Conservation (phyloP, 2,113 vertebrate species). For the Oreochromis niloticus region DNA sequence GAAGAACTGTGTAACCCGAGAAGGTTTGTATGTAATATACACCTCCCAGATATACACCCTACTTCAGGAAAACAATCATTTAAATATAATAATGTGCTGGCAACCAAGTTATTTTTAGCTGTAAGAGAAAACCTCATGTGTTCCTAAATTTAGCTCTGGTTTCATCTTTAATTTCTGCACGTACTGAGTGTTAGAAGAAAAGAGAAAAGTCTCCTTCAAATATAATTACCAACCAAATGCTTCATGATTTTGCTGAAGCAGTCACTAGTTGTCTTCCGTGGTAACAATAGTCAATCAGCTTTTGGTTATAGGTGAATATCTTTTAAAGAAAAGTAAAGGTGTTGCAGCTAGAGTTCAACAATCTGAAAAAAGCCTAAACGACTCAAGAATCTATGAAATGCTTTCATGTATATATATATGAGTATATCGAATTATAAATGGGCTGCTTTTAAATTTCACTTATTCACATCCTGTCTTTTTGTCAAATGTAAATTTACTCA, state of each 20-base stretch:
- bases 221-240: background rate
- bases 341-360: background rate
- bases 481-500: background rate
- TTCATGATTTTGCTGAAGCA: background rate
- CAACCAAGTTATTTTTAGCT: constrained; percentile 11
- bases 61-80: background rate
- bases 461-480: background rate
- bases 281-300: background rate
- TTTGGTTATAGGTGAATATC: background rate
- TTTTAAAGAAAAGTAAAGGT: background rate
- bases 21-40: background rate
- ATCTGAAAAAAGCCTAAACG: background rate
- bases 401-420: background rate
- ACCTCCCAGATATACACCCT: background rate
- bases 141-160: constrained; percentile 12
- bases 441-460: background rate
- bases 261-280: background rate
- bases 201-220: background rate
- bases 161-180: constrained; percentile 5
- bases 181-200: background rate
- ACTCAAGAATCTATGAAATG: background rate
- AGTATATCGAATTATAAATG: background rate
- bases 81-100: background rate
- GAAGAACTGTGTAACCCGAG: background rate
- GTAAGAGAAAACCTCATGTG: background rate